Evolutionary conservation across 1,140 invertebrate genomes (phyloP), one percentile per base, ranked within the genome.

Genomic region (Agrypnia vestita): DNA sequence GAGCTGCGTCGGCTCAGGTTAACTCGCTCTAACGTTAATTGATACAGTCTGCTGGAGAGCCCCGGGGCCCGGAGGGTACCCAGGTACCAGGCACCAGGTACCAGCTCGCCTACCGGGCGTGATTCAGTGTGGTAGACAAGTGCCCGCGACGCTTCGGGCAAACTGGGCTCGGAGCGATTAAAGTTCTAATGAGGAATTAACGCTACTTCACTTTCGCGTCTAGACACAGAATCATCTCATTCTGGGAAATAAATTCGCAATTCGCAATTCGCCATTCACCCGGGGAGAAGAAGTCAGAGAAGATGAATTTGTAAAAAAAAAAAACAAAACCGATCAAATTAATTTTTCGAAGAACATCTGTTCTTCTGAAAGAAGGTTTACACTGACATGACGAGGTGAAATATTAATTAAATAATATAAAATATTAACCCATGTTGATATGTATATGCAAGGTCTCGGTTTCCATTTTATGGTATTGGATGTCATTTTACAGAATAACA

Each of bases 171-270:
- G 21, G 17, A 15, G 15, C 55, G 55, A 21, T 59, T 59, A 59
- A 59, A 21, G 55, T 21, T 19, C 55, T 59, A 59, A 59, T 59
- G 15, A 21, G 55, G 17, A 59, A 59, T 59, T 59, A 59, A 59
- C 55, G 17, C 9, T 10, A 59, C 25, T 19, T 59, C 55, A 59
- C 55, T 59, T 59, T 59, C 15, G 55, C 55, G 55, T 59, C 55
- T 59, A 59, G 55, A 59, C 55, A 59, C 55, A 21, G 55, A 19
- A 17, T 59, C 55, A 59, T 21, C 21, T 59, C 21, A 59, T 59
- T 59, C 21, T 1, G 55, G n/a, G 55, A 59, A 21, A 19, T 59
- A 19, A 15, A 59, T 59, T 21, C 17, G 55, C 1, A 1, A 35
- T 35, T 35, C 25, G 6, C 25, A n/a, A n/a, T n/a, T 21, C 17